Evolutionary conservation across 2,888 invertebrate genomes (phyloP), one percentile per base, ranked within the genome.

Genomic region (Oxystoma pomonae): DNA sequence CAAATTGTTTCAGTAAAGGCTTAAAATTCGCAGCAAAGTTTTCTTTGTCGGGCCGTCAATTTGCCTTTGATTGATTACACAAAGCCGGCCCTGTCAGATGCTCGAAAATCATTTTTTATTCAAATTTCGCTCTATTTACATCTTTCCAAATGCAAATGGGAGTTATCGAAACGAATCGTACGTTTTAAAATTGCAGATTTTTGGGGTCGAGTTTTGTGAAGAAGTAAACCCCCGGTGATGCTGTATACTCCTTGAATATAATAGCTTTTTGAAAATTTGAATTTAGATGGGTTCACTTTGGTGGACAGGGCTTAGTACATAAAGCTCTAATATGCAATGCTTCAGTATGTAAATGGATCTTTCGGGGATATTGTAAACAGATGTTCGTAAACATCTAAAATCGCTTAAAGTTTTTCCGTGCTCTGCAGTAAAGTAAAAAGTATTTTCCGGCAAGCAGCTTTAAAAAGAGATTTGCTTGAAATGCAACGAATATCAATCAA

Each of bases 71-170:
- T 61, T 56, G 51, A 61, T 61, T 61, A 21, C 50, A 20, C 50
- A 51, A 22, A 50, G 57, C 51, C 35, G 35, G 20, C 16, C 20
- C 61, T 49, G 20, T 61, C 61, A 61, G 20, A 61, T 51, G 56
- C 57, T 61, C 49, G 19, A 35, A 61, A 57, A 50, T 61, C 18
- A 55, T 57, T 61, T 59, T 61, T 61, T 61, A 61, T 61, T 20
- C 22, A 61, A 61, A 61, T 61, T 57, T 18, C 16, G 51, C 35
- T 20, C 57, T 57, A 61, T 61, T 61, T 61, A 57, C 49, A 61
- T 57, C 61, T 57, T 57, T 53, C 20, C 57, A 61, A 61, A 57
- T 61, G 61, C 51, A 61, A 61, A 61, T 18, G 17, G n/a, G 35
- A n/a, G 56, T 16, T 61, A 57, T 57, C 49, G 57, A 57, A 55